These are phyloP conservation scores for Planococcus citri DNA, from an alignment of 1,140 invertebrate genomes.

Conservation along the genomic window DNA sequence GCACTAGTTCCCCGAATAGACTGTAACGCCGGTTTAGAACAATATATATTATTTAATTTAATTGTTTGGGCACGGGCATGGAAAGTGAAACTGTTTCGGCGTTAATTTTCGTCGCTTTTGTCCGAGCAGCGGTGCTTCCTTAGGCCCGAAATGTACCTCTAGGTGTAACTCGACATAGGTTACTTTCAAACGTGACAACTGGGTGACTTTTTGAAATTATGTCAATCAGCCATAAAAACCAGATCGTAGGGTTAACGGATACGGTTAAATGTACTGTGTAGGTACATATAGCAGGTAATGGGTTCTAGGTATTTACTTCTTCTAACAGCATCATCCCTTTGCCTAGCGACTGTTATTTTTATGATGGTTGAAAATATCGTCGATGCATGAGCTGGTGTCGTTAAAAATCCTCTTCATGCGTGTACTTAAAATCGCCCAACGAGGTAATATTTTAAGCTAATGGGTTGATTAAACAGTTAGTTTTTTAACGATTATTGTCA, in stretches of 20 bases:
- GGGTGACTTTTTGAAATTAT: neutral
- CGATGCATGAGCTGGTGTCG: no score
- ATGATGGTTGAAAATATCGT: no score
- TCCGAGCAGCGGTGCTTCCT: neutral
- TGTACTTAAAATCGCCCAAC: no score
- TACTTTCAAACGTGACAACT: neutral
- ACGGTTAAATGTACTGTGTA: no score
- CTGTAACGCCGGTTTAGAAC: neutral
- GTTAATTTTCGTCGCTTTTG: neutral
- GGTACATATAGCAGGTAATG: no score
- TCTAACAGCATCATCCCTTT: no score
- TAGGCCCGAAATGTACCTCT: neutral
- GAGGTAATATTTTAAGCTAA: no score
- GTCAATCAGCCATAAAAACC: conserved; percentile 2
- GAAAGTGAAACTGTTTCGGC: neutral
- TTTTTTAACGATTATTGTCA: no score
- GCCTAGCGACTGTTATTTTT: no score
- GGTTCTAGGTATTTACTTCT: no score
- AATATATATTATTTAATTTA: neutral
- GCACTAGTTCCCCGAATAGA: neutral
- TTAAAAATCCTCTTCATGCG: no score
- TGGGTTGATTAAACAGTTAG: no score
- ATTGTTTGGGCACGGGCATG: neutral
- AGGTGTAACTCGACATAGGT: neutral
- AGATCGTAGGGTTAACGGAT: neutral